phyloP scores from a whole-genome alignment of 2,888 invertebrate species.

The Dexiosoma caninum region DNA sequence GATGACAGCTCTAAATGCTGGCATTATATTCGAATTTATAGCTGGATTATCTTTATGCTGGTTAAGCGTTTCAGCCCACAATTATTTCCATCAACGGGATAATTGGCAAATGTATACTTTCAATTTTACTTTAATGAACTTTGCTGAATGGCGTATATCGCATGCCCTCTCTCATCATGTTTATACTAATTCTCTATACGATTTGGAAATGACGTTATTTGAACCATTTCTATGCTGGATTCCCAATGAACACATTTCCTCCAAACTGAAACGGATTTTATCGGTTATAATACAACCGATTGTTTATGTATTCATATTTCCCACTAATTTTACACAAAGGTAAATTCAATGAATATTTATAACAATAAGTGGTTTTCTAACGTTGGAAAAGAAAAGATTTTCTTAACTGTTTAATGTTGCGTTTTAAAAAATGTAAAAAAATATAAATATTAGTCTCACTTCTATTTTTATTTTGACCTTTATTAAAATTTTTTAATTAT shows the following conservation, averaged over 20 bases:
- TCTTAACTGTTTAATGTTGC: too few relatives aligned
- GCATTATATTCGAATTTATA: conserved; percentile 70
- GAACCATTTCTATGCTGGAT: conserved; percentile 84
- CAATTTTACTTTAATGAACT: conserved; percentile 82
- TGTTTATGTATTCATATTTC: conserved; percentile 66
- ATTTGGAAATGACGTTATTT: conserved; percentile 83
- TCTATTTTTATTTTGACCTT: too few relatives aligned
- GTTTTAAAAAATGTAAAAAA: too few relatives aligned
- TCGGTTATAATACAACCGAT: conserved; percentile 79
- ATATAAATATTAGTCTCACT: too few relatives aligned
- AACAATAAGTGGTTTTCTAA: too few relatives aligned
- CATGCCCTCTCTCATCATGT: conserved; percentile 88
- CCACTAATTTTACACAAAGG: conserved; percentile 58
- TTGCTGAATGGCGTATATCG: conserved; percentile 84
- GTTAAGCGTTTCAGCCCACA: conserved; percentile 83
- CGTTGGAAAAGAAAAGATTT: too few relatives aligned
- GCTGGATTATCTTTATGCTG: conserved; percentile 81
- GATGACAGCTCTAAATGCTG: conserved; percentile 70
- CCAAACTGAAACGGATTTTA: conserved; percentile 78
- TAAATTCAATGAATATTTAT: too few relatives aligned
- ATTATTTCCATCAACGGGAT: conserved; percentile 86
- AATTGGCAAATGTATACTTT: conserved; percentile 88
- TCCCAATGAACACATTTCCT: conserved; percentile 79
- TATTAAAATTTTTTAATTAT: too few relatives aligned
- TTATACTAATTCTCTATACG: conserved; percentile 86